phyloP scores from a whole-genome alignment of 2,113 vertebrate species.

The Labeo catla region DNA sequence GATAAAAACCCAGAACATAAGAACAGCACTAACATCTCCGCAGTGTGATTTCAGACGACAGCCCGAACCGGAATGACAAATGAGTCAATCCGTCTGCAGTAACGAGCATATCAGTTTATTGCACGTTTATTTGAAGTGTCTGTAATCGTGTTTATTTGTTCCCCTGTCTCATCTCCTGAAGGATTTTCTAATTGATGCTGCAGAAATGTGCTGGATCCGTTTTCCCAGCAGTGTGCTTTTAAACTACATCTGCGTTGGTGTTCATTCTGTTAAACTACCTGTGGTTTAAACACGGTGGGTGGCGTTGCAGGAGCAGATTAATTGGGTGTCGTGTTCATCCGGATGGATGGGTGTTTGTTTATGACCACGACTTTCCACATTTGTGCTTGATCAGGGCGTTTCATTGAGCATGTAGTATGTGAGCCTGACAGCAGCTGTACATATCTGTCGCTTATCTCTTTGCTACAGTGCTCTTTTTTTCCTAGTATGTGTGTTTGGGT shows the following conservation, averaged over 20 bases:
- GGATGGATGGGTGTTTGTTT: background rate
- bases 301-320: background rate
- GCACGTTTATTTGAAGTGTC: constrained; percentile 28
- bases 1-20: background rate
- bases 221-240: background rate
- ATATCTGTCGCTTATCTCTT: background rate
- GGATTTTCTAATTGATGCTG: constrained; percentile 24
- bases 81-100: constrained; percentile 30
- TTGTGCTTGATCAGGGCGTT: background rate
- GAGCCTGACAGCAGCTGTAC: no score
- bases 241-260: background rate
- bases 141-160: constrained; percentile 32
- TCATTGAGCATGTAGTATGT: background rate
- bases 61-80: constrained; percentile 36
- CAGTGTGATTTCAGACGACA: constrained; percentile 31
- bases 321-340: background rate
- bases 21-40: background rate
- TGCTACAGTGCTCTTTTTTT: background rate
- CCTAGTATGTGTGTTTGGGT: background rate
- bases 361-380: background rate
- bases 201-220: background rate
- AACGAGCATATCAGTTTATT: background rate
- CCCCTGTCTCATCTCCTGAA: constrained; percentile 9
- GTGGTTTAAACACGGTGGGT: background rate
- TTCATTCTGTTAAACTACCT: background rate